Conservation (phyloP, 2,113 vertebrate genomes). For the Meriones unguiculatus region DNA sequence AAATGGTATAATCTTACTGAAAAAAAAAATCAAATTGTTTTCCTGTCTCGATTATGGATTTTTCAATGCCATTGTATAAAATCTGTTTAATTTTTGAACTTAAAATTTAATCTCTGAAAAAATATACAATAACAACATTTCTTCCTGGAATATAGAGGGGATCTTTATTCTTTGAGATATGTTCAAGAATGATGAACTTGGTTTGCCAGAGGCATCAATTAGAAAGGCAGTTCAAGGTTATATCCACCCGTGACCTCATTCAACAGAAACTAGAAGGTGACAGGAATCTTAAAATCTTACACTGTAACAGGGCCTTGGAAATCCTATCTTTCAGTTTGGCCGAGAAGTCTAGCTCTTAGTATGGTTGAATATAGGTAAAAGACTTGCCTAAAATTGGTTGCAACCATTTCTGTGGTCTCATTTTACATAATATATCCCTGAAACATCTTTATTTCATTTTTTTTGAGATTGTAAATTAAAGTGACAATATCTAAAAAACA, state of each 20-base stretch:
- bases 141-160: neutral
- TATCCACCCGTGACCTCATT: neutral
- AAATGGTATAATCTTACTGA: neutral
- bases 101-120: neutral
- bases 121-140: neutral
- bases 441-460: neutral
- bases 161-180: neutral
- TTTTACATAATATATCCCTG: neutral
- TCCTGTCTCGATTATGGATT: neutral
- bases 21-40: constrained; percentile 9
- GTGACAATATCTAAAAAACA: neutral
- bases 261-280: neutral
- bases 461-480: neutral
- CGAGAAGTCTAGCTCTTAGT: neutral
- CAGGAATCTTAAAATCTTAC: neutral
- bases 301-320: neutral
- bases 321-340: neutral
- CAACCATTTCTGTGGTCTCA: neutral
- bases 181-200: neutral
- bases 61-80: neutral
- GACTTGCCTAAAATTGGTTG: neutral
- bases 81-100: neutral
- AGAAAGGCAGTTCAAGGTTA: neutral
- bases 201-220: neutral
- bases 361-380: neutral